Evolutionary conservation across 2,797 vertebrate genomes (phyloP).

Genomic region (Diplodus sargus): DNA sequence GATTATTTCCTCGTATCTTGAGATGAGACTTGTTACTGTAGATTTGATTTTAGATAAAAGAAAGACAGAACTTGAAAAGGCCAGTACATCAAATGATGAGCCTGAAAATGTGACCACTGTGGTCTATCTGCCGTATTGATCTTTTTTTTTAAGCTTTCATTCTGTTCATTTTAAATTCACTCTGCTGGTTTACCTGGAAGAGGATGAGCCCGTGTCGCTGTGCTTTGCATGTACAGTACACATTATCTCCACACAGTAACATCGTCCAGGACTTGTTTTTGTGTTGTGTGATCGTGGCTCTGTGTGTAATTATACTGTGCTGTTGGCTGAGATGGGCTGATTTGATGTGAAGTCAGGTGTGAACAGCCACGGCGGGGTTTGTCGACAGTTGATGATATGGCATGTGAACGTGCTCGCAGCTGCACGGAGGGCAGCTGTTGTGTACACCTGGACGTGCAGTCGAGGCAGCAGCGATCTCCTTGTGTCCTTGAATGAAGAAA

Average conservation of each 20-base stretch:
- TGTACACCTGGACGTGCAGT: background rate
- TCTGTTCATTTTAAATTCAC: background rate
- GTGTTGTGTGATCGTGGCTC: background rate
- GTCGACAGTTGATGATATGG: background rate
- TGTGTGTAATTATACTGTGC: conserved; percentile 6
- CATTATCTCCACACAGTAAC: background rate
- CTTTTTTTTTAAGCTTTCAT: background rate
- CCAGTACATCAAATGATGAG: background rate
- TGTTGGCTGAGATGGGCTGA: background rate
- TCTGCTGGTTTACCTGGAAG: background rate
- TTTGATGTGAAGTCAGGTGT: conserved; percentile 44
- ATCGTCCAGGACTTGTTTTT: background rate
- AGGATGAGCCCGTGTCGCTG: too few species aligned
- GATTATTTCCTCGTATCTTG: too few species aligned
- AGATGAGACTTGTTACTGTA: background rate
- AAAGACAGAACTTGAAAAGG: background rate
- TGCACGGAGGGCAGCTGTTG: background rate
- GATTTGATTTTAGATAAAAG: background rate
- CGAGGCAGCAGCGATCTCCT: background rate
- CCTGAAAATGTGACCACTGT: background rate
- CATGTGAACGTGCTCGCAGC: background rate
- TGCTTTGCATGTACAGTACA: background rate
- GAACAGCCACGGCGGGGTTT: conserved; percentile 23
- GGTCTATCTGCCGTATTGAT: background rate
- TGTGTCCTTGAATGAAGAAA: background rate